A percentile compares a stretch with the other conserved stretches of the same genome.
These are phyloP conservation scores for Drosophila ogumai DNA, from an alignment of 1,140 invertebrate genomes.

Conservation along the genomic window DNA sequence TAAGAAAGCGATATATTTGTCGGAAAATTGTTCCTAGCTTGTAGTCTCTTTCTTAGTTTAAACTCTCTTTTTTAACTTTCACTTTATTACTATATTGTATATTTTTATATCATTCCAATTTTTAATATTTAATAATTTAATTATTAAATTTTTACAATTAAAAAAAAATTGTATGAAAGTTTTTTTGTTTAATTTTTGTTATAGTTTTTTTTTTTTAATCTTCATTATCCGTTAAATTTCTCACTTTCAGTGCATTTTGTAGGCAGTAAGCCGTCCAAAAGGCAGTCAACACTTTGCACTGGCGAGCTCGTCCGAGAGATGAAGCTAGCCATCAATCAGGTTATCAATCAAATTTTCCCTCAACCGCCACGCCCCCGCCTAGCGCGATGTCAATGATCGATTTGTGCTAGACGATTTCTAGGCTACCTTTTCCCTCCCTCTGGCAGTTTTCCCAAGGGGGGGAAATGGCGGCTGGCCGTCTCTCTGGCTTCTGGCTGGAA, in stretches of 20 bases:
- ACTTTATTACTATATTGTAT: too few species aligned
- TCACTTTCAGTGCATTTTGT: not conserved
- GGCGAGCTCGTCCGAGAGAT: constrained; percentile 38
- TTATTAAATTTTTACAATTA: too few species aligned
- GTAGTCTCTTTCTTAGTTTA: too few species aligned
- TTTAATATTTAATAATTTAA: too few species aligned
- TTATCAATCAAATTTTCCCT: constrained; percentile 64
- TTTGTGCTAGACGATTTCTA: constrained; percentile 37
- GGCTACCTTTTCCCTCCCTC: constrained; percentile 36
- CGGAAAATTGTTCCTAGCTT: too few species aligned
- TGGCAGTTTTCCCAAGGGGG: constrained; percentile 12
- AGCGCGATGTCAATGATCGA: constrained; percentile 39
- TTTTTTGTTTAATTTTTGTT: too few species aligned
- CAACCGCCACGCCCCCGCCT: not conserved
- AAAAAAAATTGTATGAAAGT: too few species aligned
- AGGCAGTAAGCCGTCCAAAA: constrained; percentile 15
- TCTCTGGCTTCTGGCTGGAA: constrained; percentile 33
- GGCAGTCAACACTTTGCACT: constrained; percentile 51
- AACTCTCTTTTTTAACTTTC: too few species aligned
- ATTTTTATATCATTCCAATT: too few species aligned
- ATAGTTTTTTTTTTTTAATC: too few species aligned
- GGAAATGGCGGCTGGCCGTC: constrained; percentile 10
- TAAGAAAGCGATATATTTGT: too few species aligned
- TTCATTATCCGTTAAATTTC: not conserved
- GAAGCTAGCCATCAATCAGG: constrained; percentile 66